These are phyloP conservation scores for Cremastobaeus sp. DNA, from an alignment of 2,888 invertebrate genomes.

Conservation along the genomic window DNA sequence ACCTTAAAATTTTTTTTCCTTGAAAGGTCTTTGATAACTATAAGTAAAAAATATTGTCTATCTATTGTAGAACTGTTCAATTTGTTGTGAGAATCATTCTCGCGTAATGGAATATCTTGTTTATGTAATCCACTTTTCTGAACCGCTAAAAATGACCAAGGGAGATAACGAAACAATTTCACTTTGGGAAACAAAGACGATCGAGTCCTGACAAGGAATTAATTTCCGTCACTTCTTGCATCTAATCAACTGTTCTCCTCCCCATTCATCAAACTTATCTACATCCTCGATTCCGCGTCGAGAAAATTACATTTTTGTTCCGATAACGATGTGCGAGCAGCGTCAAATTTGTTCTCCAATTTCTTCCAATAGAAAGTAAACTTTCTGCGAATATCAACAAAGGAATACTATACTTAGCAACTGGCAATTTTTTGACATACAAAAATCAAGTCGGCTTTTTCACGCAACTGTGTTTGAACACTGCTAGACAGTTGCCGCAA, in stretches of 20 bases:
- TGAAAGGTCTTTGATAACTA: no score
- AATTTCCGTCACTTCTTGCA: conserved; percentile 19
- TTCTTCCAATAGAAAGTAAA: no score
- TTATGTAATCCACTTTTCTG: no score
- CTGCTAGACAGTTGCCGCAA: no score
- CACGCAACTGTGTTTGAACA: no score
- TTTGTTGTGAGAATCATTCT: not conserved
- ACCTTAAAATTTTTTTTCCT: no score
- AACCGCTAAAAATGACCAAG: conserved; percentile 16
- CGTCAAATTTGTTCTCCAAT: no score
- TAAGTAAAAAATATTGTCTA: no score
- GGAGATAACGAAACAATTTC: conserved; percentile 40
- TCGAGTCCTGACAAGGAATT: conserved; percentile 28
- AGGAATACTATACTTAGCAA: no score
- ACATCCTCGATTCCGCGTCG: not conserved
- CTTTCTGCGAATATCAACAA: no score
- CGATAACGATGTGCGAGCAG: not conserved
- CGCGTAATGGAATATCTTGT: conserved; percentile 21
- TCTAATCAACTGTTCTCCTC: conserved; percentile 19
- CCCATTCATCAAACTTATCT: conserved; percentile 20
- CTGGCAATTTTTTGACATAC: no score
- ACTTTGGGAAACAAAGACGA: conserved; percentile 45
- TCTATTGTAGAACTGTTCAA: not conserved
- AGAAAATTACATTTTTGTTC: conserved; percentile 10
- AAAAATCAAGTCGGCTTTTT: no score